Percentiles rank a stretch among this genome's conserved stretches.
These are phyloP conservation scores for Eulemur rubriventer DNA, from an alignment of 2,797 vertebrate genomes.

Conservation along the genomic window DNA sequence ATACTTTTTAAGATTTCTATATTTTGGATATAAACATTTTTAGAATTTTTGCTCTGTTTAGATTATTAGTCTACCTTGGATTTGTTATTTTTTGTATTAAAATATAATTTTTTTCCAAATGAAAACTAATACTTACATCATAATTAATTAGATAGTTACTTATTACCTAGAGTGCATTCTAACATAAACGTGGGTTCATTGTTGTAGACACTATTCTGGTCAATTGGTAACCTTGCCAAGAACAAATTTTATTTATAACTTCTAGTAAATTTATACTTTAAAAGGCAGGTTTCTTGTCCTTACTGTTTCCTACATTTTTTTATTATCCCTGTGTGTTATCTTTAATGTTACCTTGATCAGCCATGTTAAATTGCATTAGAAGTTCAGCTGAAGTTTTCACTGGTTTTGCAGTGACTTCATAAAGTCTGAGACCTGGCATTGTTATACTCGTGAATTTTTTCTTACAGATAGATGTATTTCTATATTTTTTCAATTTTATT, in stretches of 20 bases:
- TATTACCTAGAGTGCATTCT: not conserved
- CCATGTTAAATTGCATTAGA: not conserved
- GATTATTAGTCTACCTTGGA: not conserved
- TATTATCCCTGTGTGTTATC: not conserved
- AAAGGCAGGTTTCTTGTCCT: not conserved
- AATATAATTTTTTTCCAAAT: not conserved
- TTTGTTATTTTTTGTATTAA: not conserved
- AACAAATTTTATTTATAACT: not conserved
- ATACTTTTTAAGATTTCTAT: not conserved
- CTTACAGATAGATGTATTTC: not conserved
- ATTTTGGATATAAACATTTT: not conserved
- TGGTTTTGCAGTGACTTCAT: not conserved
- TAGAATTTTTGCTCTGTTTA: not conserved
- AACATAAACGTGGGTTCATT: not conserved
- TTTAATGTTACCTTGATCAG: not conserved
- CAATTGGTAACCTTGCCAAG: not conserved
- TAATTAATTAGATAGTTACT: not conserved
- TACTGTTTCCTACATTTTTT: not conserved
- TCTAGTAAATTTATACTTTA: not conserved
- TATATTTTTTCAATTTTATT: not conserved
- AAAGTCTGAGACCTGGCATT: not conserved
- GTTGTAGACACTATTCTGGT: not conserved
- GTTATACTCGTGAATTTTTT: not conserved
- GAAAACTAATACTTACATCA: not conserved
- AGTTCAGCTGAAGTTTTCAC: not conserved